Base-by-base conservation (phyloP, 2,113 vertebrate species). In the Nothoprocta pentlandii region DNA sequence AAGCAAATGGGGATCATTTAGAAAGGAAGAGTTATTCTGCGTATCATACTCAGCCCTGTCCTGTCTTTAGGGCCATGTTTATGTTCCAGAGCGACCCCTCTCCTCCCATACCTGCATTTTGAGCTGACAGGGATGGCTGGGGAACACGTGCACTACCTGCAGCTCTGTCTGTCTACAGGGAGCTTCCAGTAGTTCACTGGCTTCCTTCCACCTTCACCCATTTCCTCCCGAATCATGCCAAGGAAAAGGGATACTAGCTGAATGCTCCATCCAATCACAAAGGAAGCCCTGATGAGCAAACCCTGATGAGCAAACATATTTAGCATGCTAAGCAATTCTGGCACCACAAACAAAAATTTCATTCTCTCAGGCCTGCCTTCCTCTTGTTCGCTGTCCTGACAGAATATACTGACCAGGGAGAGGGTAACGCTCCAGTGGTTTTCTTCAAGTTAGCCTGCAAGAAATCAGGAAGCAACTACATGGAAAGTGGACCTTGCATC, bases 81-180 rank as follows among this genome's bases (percentile, higher is more conserved):
- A 8, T 1, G 21, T n/a, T 76, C 44, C 51, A 69, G 39, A 66
- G 36, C 64, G 17, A 78, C 6, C 17, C 2, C 7, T 8, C 5
- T 34, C 14, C 3, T 10, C 3, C n/a, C 41, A 51, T 25, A 47
- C 68, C 68, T 42, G 54, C 5, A 14, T 62, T 94, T 44, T 42
- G 32, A 22, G 53, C 1, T 1, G 28, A 9, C 8, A 2, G 47
- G 23, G 68, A 41, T 2, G 13, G 21, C 36, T 53, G 54, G 77
- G 77, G 68, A 1, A 0, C 6, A 1, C 1, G 1, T 4, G 4
- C 0, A 0, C 59, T 77, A 32, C 59, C 67, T 58, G 36, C 6
- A 16, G 15, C 19, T 46, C 59, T 51, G 34, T 9, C 15, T 59
- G 58, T 61, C 53, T 42, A 22, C 2, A 0, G 23, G 15, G 64